A percentile compares a stretch with the other conserved stretches of the same genome.
phyloP scores from a whole-genome alignment of 2,797 vertebrate species.

The Pseudochirops cupreus region DNA sequence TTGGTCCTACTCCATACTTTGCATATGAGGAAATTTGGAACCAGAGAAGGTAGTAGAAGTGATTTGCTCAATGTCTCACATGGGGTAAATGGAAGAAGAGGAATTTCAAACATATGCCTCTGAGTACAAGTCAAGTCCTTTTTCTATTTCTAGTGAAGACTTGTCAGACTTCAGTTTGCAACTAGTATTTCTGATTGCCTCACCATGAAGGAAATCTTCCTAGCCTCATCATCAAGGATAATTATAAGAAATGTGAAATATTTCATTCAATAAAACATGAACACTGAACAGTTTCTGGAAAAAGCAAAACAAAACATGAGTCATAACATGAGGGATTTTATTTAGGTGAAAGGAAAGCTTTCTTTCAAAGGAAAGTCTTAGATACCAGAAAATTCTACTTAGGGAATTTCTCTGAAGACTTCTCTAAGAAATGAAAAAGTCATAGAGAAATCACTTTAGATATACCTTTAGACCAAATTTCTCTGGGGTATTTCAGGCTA shows the following conservation, averaged over 20 bases:
- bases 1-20: background rate
- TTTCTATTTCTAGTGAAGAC: background rate
- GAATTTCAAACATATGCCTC: background rate
- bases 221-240: slow-evolving; percentile 44
- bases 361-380: slow-evolving; percentile 55
- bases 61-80: background rate
- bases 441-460: background rate
- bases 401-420: slow-evolving; percentile 37
- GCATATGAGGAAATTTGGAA: background rate
- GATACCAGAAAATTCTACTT: slow-evolving; percentile 25
- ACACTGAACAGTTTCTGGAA: slow-evolving; percentile 48
- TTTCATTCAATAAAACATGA: slow-evolving; percentile 67
- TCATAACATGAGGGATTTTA: slow-evolving; percentile 61
- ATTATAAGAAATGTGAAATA: slow-evolving; percentile 41
- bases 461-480: background rate
- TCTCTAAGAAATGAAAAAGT: background rate
- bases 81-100: background rate
- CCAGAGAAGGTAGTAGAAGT: background rate
- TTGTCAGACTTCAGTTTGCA: background rate
- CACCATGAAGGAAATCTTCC: background rate
- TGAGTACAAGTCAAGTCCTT: background rate
- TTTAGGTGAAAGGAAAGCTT: slow-evolving; percentile 66
- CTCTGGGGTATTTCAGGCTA: background rate
- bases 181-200: background rate
- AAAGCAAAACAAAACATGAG: slow-evolving; percentile 34